Percentiles rank a stretch among this genome's conserved stretches.
Conservation (phyloP, 2,113 vertebrate species). For the Okapia johnstoni region DNA sequence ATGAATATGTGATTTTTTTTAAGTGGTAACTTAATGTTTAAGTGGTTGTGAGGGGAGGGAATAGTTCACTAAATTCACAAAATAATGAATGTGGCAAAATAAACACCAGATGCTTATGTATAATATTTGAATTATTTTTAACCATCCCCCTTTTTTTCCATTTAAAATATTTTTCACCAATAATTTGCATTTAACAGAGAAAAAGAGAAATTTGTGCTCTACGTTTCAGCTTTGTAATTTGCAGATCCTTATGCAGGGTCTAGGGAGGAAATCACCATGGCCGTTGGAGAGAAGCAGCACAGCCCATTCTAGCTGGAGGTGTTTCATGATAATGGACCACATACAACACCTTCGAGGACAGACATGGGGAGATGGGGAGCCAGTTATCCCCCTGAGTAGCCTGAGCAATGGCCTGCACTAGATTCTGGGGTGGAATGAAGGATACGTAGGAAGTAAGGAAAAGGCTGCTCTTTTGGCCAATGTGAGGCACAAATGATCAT, state of each 20-base stretch:
- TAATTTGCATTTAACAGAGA: neutral
- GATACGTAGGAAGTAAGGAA: neutral
- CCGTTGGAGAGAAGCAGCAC: neutral
- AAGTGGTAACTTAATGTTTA: neutral
- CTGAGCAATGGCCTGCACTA: neutral
- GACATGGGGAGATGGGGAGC: too few relatives aligned
- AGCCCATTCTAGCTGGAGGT: neutral
- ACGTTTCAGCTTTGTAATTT: neutral
- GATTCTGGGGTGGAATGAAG: neutral
- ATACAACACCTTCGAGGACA: neutral
- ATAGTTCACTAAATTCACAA: neutral
- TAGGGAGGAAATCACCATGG: neutral
- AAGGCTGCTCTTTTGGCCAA: neutral
- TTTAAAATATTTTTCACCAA: constrained; percentile 36
- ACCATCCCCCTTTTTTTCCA: neutral
- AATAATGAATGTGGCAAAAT: constrained; percentile 7
- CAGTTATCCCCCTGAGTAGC: neutral
- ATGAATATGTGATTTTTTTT: neutral
- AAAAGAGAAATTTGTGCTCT: neutral
- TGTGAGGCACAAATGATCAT: neutral
- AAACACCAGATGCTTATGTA: neutral
- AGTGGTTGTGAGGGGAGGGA: neutral
- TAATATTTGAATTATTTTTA: neutral
- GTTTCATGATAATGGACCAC: neutral
- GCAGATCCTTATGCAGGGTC: neutral